A percentile compares a stretch with the other conserved stretches of the same genome.
Evolutionary conservation across 1,140 invertebrate species (phyloP).

Genomic region (Pseudomyrmex dendroicus): DNA sequence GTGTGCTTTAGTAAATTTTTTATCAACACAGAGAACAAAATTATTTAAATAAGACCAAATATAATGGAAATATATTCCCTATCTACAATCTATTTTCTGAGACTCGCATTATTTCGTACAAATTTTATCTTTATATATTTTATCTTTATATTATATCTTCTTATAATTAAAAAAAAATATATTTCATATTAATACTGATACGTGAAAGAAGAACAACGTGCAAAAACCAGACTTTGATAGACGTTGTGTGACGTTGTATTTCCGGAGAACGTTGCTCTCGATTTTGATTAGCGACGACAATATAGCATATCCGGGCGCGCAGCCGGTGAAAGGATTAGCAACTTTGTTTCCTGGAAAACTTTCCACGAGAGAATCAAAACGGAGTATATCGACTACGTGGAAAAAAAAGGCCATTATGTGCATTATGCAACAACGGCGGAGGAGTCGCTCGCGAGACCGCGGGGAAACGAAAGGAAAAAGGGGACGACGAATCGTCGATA

Average conservation of each 20-base stretch:
- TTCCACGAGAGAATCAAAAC: constrained; percentile 58
- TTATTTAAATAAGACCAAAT: no score
- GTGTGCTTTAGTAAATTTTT: no score
- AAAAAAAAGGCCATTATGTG: constrained; percentile 49
- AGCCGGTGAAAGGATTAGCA: constrained; percentile 47
- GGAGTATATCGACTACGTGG: constrained; percentile 49
- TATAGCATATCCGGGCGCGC: constrained; percentile 21
- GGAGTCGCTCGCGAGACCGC: constrained; percentile 38
- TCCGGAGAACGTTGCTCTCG: constrained; percentile 20
- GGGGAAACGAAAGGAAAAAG: constrained; percentile 61
- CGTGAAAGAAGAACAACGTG: no score
- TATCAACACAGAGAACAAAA: no score
- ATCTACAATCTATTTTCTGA: no score
- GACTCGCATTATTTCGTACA: no score
- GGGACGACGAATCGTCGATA: constrained; percentile 72
- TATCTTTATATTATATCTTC: no score
- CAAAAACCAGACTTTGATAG: no score
- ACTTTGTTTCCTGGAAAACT: constrained; percentile 48
- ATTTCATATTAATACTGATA: no score
- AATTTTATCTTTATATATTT: no score
- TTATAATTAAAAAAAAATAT: no score
- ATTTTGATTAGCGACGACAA: constrained; percentile 43
- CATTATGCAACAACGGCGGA: constrained; percentile 62
- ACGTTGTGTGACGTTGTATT: background rate
- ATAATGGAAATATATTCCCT: no score